Base-by-base conservation (phyloP, 2,888 invertebrate species). In the Rhamnusium bicolor region DNA sequence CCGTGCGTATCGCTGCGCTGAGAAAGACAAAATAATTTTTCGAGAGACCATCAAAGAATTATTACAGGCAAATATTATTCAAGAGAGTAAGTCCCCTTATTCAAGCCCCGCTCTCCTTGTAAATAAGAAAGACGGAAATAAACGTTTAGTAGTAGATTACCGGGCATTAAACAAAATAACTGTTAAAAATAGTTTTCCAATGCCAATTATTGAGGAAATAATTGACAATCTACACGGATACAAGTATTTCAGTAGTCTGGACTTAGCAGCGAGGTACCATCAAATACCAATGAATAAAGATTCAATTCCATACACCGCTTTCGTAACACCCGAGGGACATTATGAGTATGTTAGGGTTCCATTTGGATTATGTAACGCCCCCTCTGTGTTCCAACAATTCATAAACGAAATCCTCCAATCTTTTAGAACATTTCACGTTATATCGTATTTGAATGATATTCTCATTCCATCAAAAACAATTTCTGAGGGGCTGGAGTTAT, bases 271-370 rank as follows among this genome's bases (percentile, higher is more conserved):
- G 8, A 16, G 51, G 1, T 51, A 14, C 16, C 16, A 51, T 16
- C 51, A 51, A 8, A 8, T 51, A 14, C 51, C 51, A 2, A 51
- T 51, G 51, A 2, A 14, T 51, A 16, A 51, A 27, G 21, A 56
- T 2, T 67, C 56, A 10, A 56, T 67, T 18, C 6, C 16, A 7
- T 16, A 21, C 14, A 54, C 56, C 2, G 54, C 67, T 0, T 80
- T 84, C 19, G 75, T 76, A 8, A 84, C 81, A 6, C 81, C 81
- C 0, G 81, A 80, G 58, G 82, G 83, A 10, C 73, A 65, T n/a
- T 73, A 56, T 12, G 73, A 73, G 47, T 73, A 53, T 18, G 27
- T 40, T 6, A 24, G 53, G 14, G 19, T 67, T 1, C 67, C 67
- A 18, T 67, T 67, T 16, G 67, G 67, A 1, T 27, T 67, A 5